Conservation (phyloP, 2,113 vertebrate species). For the Marmota monax region DNA sequence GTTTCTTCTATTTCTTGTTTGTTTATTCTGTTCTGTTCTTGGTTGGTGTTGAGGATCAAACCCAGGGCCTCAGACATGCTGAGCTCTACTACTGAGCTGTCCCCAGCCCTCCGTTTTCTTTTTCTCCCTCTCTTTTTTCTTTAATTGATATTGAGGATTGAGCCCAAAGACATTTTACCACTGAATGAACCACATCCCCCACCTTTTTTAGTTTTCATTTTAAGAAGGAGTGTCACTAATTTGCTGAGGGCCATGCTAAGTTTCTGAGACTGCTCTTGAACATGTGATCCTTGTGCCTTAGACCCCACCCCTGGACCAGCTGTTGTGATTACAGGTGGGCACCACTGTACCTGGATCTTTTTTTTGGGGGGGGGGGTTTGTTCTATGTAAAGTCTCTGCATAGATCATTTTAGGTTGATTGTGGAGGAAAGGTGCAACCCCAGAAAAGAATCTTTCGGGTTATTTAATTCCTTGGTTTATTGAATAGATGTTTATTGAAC, state of each 20-base stretch:
- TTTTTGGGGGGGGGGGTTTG: not conserved
- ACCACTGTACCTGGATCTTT: not conserved
- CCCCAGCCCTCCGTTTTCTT: not conserved
- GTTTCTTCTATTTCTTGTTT: not conserved
- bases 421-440: not conserved
- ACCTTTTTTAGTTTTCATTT: too few relatives aligned
- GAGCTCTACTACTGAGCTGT: not conserved
- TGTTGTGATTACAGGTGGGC: too few relatives aligned
- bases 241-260: not conserved
- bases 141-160: not conserved
- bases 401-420: not conserved
- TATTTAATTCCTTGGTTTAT: slow-evolving; percentile 29
- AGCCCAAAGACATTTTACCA: too few relatives aligned
- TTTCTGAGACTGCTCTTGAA: too few relatives aligned
- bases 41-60: not conserved
- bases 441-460: slow-evolving; percentile 17
- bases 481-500: slow-evolving; percentile 15
- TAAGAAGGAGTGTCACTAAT: too few relatives aligned
- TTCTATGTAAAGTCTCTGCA: not conserved
- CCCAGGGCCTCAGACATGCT: not conserved
- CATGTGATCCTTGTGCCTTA: too few relatives aligned
- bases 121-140: too few relatives aligned
- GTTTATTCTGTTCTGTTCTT: not conserved
- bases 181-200: too few relatives aligned
- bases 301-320: too few relatives aligned